Evolutionary conservation across 2,888 invertebrate species (phyloP).

Genomic region (Acrobasis repandana): DNA sequence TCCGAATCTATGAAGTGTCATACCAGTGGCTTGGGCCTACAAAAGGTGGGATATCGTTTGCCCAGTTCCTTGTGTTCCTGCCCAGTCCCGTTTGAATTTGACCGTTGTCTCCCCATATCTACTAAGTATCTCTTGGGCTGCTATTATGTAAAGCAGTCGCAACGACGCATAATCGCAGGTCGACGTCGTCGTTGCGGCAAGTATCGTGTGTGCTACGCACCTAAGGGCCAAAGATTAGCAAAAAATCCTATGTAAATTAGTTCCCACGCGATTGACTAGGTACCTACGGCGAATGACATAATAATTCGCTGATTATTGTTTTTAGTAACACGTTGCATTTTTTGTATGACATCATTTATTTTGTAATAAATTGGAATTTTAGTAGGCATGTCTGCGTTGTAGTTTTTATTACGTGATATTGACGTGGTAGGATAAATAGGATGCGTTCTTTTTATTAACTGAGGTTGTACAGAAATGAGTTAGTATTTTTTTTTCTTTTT

Average conservation of each 20-base stretch:
- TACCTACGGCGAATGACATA: neutral
- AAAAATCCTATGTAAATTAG: neutral
- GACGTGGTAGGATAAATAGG: neutral
- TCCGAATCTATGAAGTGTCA: too few species aligned
- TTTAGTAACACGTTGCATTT: neutral
- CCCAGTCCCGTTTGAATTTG: too few species aligned
- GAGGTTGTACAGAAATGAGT: too few species aligned
- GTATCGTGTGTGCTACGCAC: neutral
- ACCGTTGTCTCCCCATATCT: too few species aligned
- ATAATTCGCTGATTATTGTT: neutral
- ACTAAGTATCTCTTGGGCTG: too few species aligned
- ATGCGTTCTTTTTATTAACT: neutral
- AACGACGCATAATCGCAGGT: neutral
- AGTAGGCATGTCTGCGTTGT: neutral
- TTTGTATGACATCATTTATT: neutral
- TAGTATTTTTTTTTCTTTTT: too few species aligned
- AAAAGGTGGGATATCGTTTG: too few species aligned
- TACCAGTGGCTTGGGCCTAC: too few species aligned
- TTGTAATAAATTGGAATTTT: neutral
- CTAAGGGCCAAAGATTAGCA: neutral
- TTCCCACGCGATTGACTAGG: constrained; percentile 1
- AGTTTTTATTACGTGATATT: neutral
- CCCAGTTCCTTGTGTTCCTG: too few species aligned
- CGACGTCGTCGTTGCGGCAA: neutral
- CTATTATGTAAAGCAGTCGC: neutral